Percentiles rank a stretch among this genome's conserved stretches.
phyloP scores from a whole-genome alignment of 2,113 vertebrate genomes.

The Sturnus vulgaris region DNA sequence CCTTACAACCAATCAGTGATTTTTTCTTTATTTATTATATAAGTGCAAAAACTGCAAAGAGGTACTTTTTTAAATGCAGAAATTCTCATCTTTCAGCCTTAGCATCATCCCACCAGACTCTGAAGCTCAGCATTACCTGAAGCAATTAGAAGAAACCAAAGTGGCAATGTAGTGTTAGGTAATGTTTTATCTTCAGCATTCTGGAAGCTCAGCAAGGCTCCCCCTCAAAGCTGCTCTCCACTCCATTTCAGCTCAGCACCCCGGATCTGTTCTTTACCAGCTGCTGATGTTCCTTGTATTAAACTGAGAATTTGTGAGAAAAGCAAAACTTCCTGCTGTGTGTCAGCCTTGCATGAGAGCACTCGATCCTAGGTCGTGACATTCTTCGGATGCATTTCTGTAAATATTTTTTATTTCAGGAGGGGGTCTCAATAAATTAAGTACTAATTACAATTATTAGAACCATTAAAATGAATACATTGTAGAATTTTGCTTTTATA shows the following conservation, averaged over 20 bases:
- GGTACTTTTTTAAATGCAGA: not conserved
- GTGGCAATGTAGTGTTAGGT: conserved; percentile 7
- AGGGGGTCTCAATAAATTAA: not conserved
- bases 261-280: conserved; percentile 43
- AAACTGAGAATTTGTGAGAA: conserved; percentile 62
- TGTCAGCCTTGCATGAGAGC: conserved; percentile 61
- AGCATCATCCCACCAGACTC: not conserved
- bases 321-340: conserved; percentile 61
- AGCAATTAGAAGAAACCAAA: conserved; percentile 43
- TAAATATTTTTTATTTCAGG: conserved; percentile 14
- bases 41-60: not conserved
- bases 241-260: conserved; percentile 41
- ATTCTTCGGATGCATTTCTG: not conserved
- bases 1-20: not conserved
- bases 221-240: conserved; percentile 34
- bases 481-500: not conserved
- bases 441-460: not conserved
- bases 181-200: conserved; percentile 45
- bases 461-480: not conserved
- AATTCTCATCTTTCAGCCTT: not conserved
- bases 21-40: not conserved
- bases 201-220: conserved; percentile 54
- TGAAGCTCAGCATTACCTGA: conserved; percentile 43
- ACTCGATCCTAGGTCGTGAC: not conserved
- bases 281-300: conserved; percentile 38